A percentile compares a stretch with the other conserved stretches of the same genome.
Evolutionary conservation across 1,140 invertebrate genomes (phyloP).

Genomic region (Parasteatoda tepidariorum): DNA sequence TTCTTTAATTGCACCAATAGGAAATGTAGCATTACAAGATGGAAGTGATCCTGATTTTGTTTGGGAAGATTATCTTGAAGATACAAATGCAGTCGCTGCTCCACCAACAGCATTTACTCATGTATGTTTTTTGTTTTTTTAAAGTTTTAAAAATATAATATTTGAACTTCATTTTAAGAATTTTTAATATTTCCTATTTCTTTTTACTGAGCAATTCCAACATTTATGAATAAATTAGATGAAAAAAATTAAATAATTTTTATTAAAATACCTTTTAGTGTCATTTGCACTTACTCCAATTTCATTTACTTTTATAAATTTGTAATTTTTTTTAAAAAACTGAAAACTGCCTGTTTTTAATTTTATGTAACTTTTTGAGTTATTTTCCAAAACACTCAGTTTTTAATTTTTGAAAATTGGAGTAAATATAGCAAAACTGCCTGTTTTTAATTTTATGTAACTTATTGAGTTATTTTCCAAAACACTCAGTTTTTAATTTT

Average conservation of each 20-base stretch:
- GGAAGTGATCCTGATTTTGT: constrained; percentile 72
- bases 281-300: too few species aligned
- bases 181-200: neutral
- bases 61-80: constrained; percentile 86
- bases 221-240: neutral
- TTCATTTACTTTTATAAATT: too few species aligned
- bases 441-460: too few species aligned
- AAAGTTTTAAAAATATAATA: neutral
- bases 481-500: too few species aligned
- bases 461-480: too few species aligned
- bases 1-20: too few species aligned
- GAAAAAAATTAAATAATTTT: neutral
- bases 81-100: constrained; percentile 80
- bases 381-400: too few species aligned
- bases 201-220: neutral
- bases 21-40: constrained; percentile 1
- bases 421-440: too few species aligned
- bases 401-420: too few species aligned
- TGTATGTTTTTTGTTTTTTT: constrained; percentile 16
- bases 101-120: constrained; percentile 82
- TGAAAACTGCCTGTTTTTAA: too few species aligned
- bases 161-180: neutral
- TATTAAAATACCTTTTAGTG: neutral
- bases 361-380: too few species aligned
- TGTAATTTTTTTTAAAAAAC: too few species aligned